These are phyloP conservation scores for Pterostichus madidus DNA, from an alignment of 2,888 invertebrate species.

Conservation along the genomic window DNA sequence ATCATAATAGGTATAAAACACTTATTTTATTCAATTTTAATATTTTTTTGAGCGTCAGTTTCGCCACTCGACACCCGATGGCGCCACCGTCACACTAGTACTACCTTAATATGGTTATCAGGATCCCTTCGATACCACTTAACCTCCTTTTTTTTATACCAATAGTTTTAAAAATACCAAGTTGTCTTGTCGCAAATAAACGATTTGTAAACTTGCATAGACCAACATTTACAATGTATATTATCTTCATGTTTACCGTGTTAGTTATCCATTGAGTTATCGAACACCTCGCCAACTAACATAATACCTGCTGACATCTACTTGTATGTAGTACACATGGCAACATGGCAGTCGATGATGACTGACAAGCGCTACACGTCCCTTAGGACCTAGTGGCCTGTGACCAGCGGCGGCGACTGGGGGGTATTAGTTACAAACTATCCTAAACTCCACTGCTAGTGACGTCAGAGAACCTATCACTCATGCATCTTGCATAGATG, in stretches of 20 bases:
- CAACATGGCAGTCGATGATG: background rate
- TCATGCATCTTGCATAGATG: slow-evolving; percentile 2
- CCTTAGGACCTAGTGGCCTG: background rate
- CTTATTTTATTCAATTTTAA: no score
- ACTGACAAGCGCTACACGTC: background rate
- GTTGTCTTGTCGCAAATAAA: no score
- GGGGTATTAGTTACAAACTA: background rate
- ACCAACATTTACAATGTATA: no score
- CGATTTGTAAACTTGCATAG: no score
- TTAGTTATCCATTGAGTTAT: background rate
- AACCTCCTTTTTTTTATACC: no score
- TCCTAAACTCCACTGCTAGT: background rate
- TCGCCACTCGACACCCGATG: no score
- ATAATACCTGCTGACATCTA: background rate
- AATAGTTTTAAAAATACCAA: no score
- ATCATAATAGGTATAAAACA: no score
- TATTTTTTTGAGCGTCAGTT: no score
- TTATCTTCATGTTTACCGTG: background rate
- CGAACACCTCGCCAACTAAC: background rate
- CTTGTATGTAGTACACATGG: background rate
- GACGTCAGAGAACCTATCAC: background rate
- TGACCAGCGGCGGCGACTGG: background rate
- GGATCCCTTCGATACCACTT: no score
- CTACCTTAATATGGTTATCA: no score
- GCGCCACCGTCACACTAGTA: no score